Conservation (phyloP, 1,140 invertebrate genomes). For the Eurosta solidaginis region DNA sequence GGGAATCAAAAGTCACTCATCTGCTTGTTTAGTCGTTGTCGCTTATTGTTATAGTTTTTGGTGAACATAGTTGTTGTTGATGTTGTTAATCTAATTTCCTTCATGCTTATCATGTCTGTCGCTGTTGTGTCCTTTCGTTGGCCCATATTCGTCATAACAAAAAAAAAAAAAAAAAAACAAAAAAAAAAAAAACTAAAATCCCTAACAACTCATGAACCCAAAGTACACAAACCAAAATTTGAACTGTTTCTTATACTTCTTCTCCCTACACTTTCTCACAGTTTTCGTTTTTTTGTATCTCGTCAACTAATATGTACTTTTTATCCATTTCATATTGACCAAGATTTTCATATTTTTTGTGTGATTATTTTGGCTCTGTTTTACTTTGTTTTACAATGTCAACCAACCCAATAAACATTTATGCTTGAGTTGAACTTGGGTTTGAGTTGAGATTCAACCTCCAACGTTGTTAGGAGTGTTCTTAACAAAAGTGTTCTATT, state of each 20-base stretch:
- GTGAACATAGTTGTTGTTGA: neutral
- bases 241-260: neutral
- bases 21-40: neutral
- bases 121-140: neutral
- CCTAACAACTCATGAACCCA: neutral
- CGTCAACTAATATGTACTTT: neutral
- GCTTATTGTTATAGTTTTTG: neutral
- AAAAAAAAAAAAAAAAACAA: too few species aligned
- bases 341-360: slow-evolving; percentile 10
- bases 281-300: neutral
- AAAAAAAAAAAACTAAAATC: too few species aligned
- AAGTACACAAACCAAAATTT: neutral
- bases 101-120: neutral
- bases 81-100: neutral
- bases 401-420: too few species aligned
- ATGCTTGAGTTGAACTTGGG: too few species aligned
- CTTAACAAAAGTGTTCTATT: too few species aligned
- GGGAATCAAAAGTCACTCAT: slow-evolving; percentile 9
- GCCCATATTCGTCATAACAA: slow-evolving; percentile 2
- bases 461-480: too few species aligned
- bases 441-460: too few species aligned
- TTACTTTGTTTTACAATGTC: neutral
- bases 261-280: neutral
- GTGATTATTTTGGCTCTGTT: slow-evolving; percentile 12
- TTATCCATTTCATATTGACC: neutral